These are phyloP conservation scores for Synanceia verrucosa DNA, from an alignment of 2,797 vertebrate genomes.

Conservation along the genomic window DNA sequence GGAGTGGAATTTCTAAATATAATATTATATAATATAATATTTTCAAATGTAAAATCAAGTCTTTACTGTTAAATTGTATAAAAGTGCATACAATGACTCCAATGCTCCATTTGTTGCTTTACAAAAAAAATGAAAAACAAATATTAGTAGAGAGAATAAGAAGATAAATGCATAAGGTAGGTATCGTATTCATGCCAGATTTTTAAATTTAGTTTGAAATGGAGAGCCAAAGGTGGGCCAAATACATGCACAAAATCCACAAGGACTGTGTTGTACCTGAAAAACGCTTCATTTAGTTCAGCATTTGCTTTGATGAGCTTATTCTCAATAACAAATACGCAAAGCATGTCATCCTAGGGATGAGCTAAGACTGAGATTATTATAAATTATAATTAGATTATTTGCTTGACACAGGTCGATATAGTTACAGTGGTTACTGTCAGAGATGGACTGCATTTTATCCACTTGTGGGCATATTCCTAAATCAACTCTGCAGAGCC, in stretches of 20 bases:
- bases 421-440: neutral
- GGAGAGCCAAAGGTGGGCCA: neutral
- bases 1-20: too few species aligned
- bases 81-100: too few species aligned
- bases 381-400: neutral
- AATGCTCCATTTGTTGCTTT: too few species aligned
- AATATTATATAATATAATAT: too few species aligned
- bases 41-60: too few species aligned
- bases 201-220: neutral
- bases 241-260: neutral
- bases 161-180: too few species aligned
- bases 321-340: neutral
- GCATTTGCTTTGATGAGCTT: neutral
- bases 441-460: neutral
- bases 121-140: too few species aligned
- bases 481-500: neutral
- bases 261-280: neutral
- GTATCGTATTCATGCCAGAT: too few species aligned
- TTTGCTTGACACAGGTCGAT: neutral
- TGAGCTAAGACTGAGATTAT: neutral
- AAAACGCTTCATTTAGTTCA: neutral
- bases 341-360: neutral
- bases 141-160: too few species aligned
- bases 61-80: too few species aligned
- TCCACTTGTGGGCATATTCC: neutral